phyloP scores from a whole-genome alignment of 2,113 vertebrate genomes.

The Lichenostomus cassidix region DNA sequence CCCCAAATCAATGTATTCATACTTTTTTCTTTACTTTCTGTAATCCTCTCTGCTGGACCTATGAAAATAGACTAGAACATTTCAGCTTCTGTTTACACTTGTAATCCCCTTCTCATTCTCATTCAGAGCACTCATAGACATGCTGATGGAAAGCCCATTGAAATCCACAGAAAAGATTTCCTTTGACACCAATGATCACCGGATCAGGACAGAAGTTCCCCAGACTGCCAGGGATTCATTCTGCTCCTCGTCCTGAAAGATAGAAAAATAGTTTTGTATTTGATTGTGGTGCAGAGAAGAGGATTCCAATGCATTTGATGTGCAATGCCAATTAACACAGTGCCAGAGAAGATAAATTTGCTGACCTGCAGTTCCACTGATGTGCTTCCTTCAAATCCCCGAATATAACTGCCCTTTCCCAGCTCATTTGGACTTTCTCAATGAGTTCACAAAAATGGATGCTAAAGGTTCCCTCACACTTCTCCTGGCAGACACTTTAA shows the following conservation, averaged over 20 bases:
- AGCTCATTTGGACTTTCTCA: not conserved
- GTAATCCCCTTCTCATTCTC: constrained; percentile 22
- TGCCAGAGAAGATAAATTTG: not conserved
- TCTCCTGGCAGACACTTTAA: not conserved
- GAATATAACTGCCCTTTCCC: not conserved
- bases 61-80: constrained; percentile 36
- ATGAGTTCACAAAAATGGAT: not conserved
- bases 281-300: not conserved
- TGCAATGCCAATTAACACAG: not conserved
- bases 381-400: not conserved
- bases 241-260: not conserved
- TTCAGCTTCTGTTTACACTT: constrained; percentile 34
- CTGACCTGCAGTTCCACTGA: not conserved
- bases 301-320: not conserved
- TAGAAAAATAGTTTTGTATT: not conserved
- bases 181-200: not conserved
- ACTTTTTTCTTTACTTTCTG: constrained; percentile 39
- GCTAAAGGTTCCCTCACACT: not conserved
- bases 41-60: constrained; percentile 46
- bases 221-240: not conserved
- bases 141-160: not conserved
- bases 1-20: constrained; percentile 18
- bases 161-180: not conserved
- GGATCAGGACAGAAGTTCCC: not conserved
- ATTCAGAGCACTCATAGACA: not conserved